phyloP scores from a whole-genome alignment of 2,113 vertebrate species.

The Regulus satrapa region DNA sequence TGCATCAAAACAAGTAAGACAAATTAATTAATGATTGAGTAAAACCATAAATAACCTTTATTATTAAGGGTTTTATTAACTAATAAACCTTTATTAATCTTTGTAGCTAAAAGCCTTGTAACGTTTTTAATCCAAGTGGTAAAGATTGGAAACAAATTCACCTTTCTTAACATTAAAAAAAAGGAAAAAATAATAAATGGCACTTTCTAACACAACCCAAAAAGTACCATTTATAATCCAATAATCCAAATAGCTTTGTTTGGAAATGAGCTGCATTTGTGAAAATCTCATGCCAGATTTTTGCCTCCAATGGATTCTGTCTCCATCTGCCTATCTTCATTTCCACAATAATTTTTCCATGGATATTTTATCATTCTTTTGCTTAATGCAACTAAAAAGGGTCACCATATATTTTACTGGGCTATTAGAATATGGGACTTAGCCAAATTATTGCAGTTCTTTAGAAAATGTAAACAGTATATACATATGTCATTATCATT shows the following conservation, averaged over 20 bases:
- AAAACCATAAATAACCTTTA: no score
- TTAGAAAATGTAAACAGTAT: background rate
- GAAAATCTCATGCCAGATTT: background rate
- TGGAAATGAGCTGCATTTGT: background rate
- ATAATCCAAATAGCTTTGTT: background rate
- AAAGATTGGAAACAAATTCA: no score
- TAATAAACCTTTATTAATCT: no score
- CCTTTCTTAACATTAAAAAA: no score
- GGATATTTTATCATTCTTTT: background rate
- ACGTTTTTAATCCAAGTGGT: no score
- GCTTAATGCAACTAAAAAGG: background rate
- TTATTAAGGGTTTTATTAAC: no score
- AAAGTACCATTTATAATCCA: no score
- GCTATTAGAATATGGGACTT: background rate
- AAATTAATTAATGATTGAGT: no score
- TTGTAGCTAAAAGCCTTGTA: no score
- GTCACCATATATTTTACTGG: background rate
- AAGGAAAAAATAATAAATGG: no score
- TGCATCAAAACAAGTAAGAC: no score
- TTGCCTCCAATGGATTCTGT: background rate
- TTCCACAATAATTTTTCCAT: background rate
- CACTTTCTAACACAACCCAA: no score
- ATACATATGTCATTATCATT: background rate
- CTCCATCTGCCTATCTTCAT: background rate
- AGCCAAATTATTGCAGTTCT: background rate